phyloP scores from a whole-genome alignment of 92 coral and sea anemone species.

The Umimayanthus chanpuru region DNA sequence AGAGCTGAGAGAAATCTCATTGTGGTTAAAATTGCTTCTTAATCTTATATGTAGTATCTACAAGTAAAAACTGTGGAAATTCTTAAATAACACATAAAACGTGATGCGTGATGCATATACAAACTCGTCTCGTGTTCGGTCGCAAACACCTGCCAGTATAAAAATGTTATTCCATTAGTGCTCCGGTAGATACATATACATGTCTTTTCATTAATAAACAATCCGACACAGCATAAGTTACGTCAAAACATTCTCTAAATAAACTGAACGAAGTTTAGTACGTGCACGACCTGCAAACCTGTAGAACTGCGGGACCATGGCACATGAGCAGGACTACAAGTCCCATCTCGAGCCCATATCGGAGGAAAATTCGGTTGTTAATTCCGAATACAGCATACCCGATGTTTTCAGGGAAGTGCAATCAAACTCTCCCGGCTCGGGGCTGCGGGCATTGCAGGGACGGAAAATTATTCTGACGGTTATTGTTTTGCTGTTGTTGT shows the following conservation, averaged over 20 bases:
- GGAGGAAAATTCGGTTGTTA: slow-evolving; percentile 1
- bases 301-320: background rate
- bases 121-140: background rate
- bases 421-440: slow-evolving; percentile 1
- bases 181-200: background rate
- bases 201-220: background rate
- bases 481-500: background rate
- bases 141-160: background rate
- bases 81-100: too few species aligned
- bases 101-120: too few species aligned
- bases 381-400: background rate
- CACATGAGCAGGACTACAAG: background rate
- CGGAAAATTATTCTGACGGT: slow-evolving; percentile 1
- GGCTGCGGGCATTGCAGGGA: background rate
- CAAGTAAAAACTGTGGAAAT: too few species aligned
- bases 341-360: slow-evolving; percentile 9
- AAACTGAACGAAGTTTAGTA: too few species aligned
- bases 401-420: background rate
- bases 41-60: too few species aligned
- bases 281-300: background rate
- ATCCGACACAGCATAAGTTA: background rate
- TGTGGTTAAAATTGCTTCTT: too few species aligned
- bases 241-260: background rate
- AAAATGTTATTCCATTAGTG: background rate
- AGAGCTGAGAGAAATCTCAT: too few species aligned